These are phyloP conservation scores for Amphipoea lucens DNA, from an alignment of 2,888 invertebrate genomes.

Conservation along the genomic window DNA sequence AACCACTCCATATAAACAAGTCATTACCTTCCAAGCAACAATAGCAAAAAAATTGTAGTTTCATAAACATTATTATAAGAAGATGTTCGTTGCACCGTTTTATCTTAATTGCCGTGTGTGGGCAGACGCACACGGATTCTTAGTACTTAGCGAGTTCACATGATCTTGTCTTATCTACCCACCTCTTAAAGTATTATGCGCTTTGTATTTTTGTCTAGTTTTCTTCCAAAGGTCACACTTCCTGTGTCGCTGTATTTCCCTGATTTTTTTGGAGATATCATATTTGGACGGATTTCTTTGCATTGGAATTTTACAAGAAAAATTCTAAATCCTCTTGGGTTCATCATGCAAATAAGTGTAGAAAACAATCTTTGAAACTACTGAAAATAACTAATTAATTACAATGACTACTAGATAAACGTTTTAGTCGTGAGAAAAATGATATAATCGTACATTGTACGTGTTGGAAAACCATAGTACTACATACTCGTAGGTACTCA, in stretches of 20 bases:
- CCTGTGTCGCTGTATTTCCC: conserved; percentile 55
- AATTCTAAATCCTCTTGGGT: background rate
- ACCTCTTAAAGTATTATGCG: conserved; percentile 47
- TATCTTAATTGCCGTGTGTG: conserved; percentile 75
- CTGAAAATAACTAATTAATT: background rate
- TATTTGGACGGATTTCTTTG: background rate
- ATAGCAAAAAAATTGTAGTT: conserved; percentile 54
- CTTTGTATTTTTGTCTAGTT: conserved; percentile 58
- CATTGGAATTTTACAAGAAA: background rate
- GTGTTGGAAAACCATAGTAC: background rate
- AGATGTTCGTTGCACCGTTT: conserved; percentile 68
- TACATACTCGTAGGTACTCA: background rate
- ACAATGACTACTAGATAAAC: background rate
- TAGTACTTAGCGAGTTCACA: conserved; percentile 72
- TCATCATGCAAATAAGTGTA: background rate
- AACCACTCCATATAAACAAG: conserved; percentile 29
- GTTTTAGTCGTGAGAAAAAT: background rate
- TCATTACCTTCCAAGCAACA: conserved; percentile 42
- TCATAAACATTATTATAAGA: conserved; percentile 61
- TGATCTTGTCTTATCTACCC: conserved; percentile 73
- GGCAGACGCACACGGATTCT: conserved; percentile 74
- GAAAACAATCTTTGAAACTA: background rate
- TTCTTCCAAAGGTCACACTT: conserved; percentile 59
- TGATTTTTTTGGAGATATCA: conserved; percentile 36
- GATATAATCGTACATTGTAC: background rate